Evolutionary conservation across 2,797 vertebrate genomes (phyloP).

Genomic region (Todus mexicanus): DNA sequence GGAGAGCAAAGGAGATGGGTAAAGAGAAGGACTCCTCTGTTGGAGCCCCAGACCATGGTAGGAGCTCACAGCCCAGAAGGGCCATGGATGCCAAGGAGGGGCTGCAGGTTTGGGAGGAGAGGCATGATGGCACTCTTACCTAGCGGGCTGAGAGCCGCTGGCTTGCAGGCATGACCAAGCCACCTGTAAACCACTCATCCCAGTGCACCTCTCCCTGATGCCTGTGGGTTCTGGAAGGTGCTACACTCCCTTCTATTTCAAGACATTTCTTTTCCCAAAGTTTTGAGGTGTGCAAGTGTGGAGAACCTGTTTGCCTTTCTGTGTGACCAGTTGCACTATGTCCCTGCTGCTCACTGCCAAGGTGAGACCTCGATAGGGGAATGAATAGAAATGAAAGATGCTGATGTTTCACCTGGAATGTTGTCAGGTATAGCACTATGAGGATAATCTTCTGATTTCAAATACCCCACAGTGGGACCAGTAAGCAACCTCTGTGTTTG

Average conservation of each 20-base stretch:
- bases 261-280: neutral
- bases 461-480: fast-evolving
- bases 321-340: no score
- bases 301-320: neutral
- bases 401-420: neutral
- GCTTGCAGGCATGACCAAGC: fast-evolving
- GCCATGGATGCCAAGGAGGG: no score
- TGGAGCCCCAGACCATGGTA: no score
- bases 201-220: fast-evolving
- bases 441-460: neutral
- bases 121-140: no score
- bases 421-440: neutral
- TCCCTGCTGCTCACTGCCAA: neutral
- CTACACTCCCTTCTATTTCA: neutral
- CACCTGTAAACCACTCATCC: neutral
- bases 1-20: neutral
- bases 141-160: fast-evolving
- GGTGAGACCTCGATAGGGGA: neutral
- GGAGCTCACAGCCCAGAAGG: neutral
- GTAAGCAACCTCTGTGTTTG: neutral
- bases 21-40: neutral
- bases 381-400: neutral
- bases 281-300: neutral
- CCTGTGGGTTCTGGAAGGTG: neutral
- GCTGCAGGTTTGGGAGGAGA: neutral